Evolutionary conservation across 2,888 invertebrate genomes (phyloP).

Genomic region (Amphipyra tragopoginis): DNA sequence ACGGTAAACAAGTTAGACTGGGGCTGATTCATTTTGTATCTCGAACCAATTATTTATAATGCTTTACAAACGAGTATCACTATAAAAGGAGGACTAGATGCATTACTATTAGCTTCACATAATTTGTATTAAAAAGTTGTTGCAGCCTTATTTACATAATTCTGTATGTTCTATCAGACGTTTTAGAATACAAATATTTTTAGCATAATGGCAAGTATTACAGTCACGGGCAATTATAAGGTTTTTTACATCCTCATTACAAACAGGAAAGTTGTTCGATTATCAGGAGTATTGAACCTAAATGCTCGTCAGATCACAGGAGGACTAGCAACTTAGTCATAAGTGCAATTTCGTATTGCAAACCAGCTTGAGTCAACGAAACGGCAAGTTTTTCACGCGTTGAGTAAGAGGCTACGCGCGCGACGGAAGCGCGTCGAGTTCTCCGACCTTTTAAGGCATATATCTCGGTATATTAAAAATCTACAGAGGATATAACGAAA

Average conservation of each 20-base stretch:
- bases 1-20: conserved; percentile 75
- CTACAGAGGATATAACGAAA: conserved; percentile 34
- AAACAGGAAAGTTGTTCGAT: conserved; percentile 9
- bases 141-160: conserved; percentile 20
- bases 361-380: conserved; percentile 62
- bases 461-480: conserved; percentile 33
- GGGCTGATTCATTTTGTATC: conserved; percentile 75
- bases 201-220: too few relatives aligned
- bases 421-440: conserved; percentile 68
- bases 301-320: conserved; percentile 11
- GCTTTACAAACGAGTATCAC: conserved; percentile 50
- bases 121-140: conserved; percentile 36
- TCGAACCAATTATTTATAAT: conserved; percentile 66
- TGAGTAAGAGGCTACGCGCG: conserved; percentile 67
- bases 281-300: conserved; percentile 18
- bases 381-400: conserved; percentile 76
- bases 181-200: conserved; percentile 4
- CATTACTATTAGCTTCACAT: conserved; percentile 24
- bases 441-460: conserved; percentile 72
- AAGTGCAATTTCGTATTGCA: conserved; percentile 62
- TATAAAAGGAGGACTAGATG: conserved; percentile 47
- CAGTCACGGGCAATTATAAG: background rate
- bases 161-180: conserved; percentile 5
- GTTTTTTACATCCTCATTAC: conserved; percentile 7
- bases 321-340: conserved; percentile 40